Evolutionary conservation across 1,140 invertebrate genomes (phyloP), one percentile per base, ranked within the genome.

Genomic region (Microplitis demolitor): DNA sequence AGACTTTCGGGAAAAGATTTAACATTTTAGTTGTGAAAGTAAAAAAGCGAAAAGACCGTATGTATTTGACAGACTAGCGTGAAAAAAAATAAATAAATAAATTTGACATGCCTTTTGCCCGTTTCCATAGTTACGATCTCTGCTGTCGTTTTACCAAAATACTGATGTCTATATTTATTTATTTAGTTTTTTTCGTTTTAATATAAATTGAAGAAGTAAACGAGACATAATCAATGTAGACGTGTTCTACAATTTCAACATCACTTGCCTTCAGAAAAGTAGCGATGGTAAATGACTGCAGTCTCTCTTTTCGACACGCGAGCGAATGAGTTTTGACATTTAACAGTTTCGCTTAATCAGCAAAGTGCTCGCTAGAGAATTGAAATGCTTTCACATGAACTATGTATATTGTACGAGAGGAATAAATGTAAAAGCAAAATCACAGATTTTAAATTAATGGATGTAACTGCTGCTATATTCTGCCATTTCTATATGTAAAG

Each of bases 401-500:
- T 53, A 53, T 34, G 56, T 53, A 68, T 39, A 62, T 62, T 16
- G 33, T 16, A 37, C 66, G 64, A 58, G 37, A 63, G 54, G 37
- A 62, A 60, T 60, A 37, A 37, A 69, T 69, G 54, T 74, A 60
- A 66, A 74, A 74, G 64, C 37, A 24, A 67, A 74, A 74, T 74
- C 73, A 74, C 68, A 61, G 73, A 66, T 74, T 73, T 74, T 74
- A 71, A 71, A 74, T 70, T 71, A 74, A 74, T 74, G 72, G 62
- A 70, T 64, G 24, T 62, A 68, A 34, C 50, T 56, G 8, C 8
- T 53, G 6, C 4, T 35, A 39, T 16, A 45, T 4, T 2, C n/a
- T 5, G 14, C 9, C 39, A 33, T 13, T 13, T 3, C 37, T 51
- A 13, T 31, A 51, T 66, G 31, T 5, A 24, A 45, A 31, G 16